These are phyloP conservation scores for Isaurus tuberculatus DNA, from an alignment of 92 coral and sea anemone genomes.

Conservation along the genomic window DNA sequence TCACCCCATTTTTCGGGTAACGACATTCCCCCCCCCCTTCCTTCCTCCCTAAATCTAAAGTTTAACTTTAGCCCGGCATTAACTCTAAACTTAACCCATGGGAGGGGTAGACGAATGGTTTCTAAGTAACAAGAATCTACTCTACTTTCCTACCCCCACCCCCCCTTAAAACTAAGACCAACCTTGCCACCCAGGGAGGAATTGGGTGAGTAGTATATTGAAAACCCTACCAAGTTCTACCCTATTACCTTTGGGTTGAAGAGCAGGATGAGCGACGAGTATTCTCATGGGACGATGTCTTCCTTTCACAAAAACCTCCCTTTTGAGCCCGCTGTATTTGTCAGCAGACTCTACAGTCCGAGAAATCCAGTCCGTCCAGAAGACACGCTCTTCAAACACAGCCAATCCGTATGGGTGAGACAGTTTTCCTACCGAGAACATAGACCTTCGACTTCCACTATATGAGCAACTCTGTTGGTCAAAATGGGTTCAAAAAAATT, in stretches of 20 bases:
- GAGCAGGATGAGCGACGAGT: slow-evolving; percentile 13
- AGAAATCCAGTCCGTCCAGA: slow-evolving; percentile 43
- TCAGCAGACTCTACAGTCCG: slow-evolving; percentile 44
- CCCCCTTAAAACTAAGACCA: too few relatives aligned
- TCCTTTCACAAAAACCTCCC: slow-evolving; percentile 23
- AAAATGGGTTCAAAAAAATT: background rate
- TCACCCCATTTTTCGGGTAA: too few relatives aligned
- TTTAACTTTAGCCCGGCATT: too few relatives aligned
- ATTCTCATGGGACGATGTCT: slow-evolving; percentile 32
- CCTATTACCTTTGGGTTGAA: slow-evolving; percentile 32
- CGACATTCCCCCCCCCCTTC: too few relatives aligned
- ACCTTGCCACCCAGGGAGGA: too few relatives aligned
- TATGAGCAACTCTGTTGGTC: slow-evolving; percentile 31
- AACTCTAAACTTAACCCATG: too few relatives aligned
- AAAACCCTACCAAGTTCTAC: too few relatives aligned
- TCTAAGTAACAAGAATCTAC: too few relatives aligned
- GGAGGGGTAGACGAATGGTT: too few relatives aligned
- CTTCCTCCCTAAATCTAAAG: too few relatives aligned
- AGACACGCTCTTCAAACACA: slow-evolving; percentile 42
- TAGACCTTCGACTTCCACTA: background rate
- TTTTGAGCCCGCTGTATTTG: slow-evolving; percentile 22
- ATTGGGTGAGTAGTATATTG: too few relatives aligned
- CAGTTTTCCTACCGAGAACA: slow-evolving; percentile 3
- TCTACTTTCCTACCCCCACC: too few relatives aligned
- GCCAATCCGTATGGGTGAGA: slow-evolving; percentile 31